Conservation (phyloP, 2,113 vertebrate species). For the Cebidichthys violaceus region DNA sequence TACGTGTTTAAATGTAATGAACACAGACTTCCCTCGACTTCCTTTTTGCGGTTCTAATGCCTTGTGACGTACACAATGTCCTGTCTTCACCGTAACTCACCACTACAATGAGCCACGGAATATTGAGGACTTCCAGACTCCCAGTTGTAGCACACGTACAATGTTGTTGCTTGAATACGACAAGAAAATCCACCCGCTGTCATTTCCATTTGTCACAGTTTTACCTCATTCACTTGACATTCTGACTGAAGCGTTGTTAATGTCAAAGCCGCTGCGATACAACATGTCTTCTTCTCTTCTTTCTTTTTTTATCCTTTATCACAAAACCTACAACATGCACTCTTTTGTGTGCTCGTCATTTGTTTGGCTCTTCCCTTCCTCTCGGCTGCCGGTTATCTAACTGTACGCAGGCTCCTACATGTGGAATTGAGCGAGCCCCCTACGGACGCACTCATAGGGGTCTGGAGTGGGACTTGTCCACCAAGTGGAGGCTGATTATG, state of each 20-base stretch:
- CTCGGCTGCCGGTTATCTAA: slow-evolving; percentile 50
- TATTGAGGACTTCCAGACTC: neutral
- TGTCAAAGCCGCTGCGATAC: neutral
- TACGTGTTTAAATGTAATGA: neutral
- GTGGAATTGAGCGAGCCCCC: slow-evolving; percentile 63
- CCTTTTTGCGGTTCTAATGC: neutral
- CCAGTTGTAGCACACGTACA: too few species aligned
- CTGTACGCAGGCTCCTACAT: slow-evolving; percentile 44
- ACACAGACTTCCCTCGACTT: neutral
- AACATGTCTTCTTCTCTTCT: neutral
- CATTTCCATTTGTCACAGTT: neutral
- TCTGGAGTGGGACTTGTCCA: slow-evolving; percentile 73
- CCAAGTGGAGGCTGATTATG: slow-evolving; percentile 78
- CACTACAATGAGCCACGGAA: neutral
- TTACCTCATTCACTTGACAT: slow-evolving; percentile 3
- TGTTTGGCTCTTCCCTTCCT: slow-evolving; percentile 33
- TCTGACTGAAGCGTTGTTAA: neutral
- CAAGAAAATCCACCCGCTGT: neutral
- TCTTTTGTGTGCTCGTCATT: slow-evolving; percentile 28
- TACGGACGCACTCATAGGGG: slow-evolving; percentile 63
- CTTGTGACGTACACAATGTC: neutral
- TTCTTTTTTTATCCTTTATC: slow-evolving; percentile 28
- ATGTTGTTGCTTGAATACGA: neutral
- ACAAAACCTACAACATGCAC: slow-evolving; percentile 17
- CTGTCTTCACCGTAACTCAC: neutral